phyloP scores from a whole-genome alignment of 2,113 vertebrate species.

The Campylomormyrus numenius region DNA sequence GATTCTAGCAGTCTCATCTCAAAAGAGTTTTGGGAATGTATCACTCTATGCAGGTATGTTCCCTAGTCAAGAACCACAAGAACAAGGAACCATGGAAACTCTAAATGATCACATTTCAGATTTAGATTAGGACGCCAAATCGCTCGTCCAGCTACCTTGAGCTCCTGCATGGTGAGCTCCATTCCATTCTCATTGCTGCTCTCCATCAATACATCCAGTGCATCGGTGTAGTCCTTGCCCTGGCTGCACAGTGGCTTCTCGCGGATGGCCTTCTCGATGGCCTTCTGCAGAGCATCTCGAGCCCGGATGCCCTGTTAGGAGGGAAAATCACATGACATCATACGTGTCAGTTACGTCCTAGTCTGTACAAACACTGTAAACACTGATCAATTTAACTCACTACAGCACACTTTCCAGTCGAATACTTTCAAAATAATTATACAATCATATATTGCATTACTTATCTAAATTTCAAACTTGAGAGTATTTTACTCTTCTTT shows the following conservation, averaged over 20 bases:
- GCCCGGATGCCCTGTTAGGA: conserved; percentile 80
- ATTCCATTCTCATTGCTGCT: conserved; percentile 89
- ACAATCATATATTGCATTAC: not conserved
- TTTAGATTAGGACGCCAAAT: not conserved
- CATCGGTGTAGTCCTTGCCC: conserved; percentile 87
- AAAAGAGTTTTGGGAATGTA: not conserved
- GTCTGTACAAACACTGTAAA: not conserved
- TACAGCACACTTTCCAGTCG: not conserved
- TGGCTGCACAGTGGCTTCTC: conserved; percentile 85
- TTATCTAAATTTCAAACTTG: not conserved
- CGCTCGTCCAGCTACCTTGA: conserved; percentile 71
- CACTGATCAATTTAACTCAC: not conserved
- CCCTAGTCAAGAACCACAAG: not conserved
- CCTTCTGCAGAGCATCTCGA: conserved; percentile 79
- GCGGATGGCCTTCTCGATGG: conserved; percentile 87
- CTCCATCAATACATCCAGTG: conserved; percentile 87
- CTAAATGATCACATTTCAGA: not conserved
- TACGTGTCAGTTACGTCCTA: not conserved
- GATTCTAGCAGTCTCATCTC: not conserved
- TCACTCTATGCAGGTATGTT: not conserved
- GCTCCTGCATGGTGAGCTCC: conserved; percentile 94
- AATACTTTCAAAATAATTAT: not conserved
- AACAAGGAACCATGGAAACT: not conserved
- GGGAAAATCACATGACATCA: not conserved
- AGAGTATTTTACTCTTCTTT: not conserved